A percentile compares a stretch with the other conserved stretches of the same genome.
Evolutionary conservation across 2,113 vertebrate genomes (phyloP).

Genomic region (Phainopepla nitens): DNA sequence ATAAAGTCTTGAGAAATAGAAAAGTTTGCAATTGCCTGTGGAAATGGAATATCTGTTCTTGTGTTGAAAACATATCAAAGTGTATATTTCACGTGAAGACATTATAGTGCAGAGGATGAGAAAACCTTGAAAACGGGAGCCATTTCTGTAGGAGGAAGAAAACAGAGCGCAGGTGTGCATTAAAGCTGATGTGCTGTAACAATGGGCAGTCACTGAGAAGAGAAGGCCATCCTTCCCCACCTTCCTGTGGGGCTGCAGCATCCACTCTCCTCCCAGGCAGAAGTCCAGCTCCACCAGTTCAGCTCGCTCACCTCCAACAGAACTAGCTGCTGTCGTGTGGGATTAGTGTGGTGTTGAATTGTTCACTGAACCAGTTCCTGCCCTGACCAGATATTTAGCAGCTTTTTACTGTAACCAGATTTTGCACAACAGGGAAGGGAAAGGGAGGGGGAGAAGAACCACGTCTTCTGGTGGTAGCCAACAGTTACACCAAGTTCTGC

Average conservation of each 20-base stretch:
- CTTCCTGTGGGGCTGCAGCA: not conserved
- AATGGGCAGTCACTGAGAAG: not conserved
- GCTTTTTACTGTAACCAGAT: not conserved
- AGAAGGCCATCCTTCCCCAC: not conserved
- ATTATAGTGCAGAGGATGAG: not conserved
- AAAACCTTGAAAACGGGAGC: not conserved
- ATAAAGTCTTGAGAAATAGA: not conserved
- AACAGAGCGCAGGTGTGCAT: not conserved
- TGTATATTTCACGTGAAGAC: not conserved
- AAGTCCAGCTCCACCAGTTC: not conserved
- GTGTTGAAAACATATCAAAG: not conserved
- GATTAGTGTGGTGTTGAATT: not conserved
- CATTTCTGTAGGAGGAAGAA: not conserved
- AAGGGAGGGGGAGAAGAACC: not conserved
- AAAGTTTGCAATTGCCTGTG: not conserved
- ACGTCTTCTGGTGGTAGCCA: not conserved
- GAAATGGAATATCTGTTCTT: not conserved
- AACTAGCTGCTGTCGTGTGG: not conserved
- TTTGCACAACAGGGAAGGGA: rapidly evolving
- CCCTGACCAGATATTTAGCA: not conserved
- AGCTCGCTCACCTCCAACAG: not conserved
- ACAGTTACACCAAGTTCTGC: not conserved
- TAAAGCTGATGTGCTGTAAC: not conserved
- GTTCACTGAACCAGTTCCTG: not conserved
- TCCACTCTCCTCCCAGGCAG: not conserved